Conservation (phyloP, 2,888 invertebrate species). For the Matsumyia berberina region DNA sequence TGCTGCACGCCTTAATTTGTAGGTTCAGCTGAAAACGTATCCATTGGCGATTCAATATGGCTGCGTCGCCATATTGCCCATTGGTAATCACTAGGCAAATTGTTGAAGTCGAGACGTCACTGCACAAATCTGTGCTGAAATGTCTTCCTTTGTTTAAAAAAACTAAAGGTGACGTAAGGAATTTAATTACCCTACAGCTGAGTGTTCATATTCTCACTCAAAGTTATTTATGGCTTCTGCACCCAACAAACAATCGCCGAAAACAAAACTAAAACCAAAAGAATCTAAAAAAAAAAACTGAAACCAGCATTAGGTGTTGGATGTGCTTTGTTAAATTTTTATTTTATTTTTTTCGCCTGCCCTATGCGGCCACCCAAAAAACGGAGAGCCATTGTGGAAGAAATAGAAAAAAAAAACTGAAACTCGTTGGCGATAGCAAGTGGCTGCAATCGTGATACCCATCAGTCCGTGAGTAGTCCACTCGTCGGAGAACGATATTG, state of each 20-base stretch:
- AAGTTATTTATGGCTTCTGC: conserved; percentile 23
- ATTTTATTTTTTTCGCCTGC: background rate
- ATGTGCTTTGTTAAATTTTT: conserved; percentile 58
- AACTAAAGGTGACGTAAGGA: conserved; percentile 22
- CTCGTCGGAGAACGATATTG: conserved; percentile 60
- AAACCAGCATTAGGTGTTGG: conserved; percentile 69
- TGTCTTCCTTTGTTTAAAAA: too few relatives aligned
- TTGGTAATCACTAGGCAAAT: too few relatives aligned
- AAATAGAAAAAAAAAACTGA: conserved; percentile 28
- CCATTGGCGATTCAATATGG: too few relatives aligned
- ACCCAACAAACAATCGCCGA: background rate
- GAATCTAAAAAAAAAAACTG: conserved; percentile 23
- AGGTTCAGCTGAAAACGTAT: too few relatives aligned
- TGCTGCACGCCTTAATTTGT: too few relatives aligned
- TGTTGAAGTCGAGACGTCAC: too few relatives aligned
- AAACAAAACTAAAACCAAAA: conserved; percentile 24
- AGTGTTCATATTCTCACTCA: conserved; percentile 34
- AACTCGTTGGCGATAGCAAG: conserved; percentile 51
- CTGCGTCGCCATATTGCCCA: too few relatives aligned
- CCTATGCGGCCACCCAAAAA: conserved; percentile 31
- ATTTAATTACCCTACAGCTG: conserved; percentile 46
- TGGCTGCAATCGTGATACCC: conserved; percentile 69
- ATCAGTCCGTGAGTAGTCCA: conserved; percentile 68
- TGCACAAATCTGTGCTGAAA: too few relatives aligned
- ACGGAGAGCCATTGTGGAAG: conserved; percentile 16